These are phyloP conservation scores for Diplogasteroides magnus DNA, from an alignment of 1,140 invertebrate species.

Conservation along the genomic window DNA sequence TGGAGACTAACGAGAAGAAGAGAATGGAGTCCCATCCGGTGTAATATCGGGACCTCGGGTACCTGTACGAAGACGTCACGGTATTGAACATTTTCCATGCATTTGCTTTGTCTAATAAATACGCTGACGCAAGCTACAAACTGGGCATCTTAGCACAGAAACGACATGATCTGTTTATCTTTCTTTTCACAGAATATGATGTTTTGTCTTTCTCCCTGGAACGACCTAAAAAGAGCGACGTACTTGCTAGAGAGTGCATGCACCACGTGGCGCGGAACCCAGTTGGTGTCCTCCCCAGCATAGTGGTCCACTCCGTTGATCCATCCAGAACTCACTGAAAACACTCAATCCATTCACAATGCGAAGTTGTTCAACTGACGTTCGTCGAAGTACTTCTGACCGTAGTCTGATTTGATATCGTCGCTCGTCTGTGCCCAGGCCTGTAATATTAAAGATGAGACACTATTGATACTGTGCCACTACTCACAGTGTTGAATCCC, in stretches of 20 bases:
- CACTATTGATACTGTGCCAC: not conserved
- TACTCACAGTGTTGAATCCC: not conserved
- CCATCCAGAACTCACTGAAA: too few species aligned
- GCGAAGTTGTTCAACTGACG: too few species aligned
- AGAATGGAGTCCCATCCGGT: not conserved
- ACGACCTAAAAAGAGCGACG: not conserved
- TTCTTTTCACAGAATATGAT: not conserved
- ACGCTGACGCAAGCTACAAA: too few species aligned
- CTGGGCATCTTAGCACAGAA: not conserved
- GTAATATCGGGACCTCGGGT: not conserved
- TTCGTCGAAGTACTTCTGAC: not conserved
- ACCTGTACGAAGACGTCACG: not conserved
- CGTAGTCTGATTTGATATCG: not conserved
- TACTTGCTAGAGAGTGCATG: not conserved
- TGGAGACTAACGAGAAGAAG: not conserved
- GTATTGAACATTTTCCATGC: too few species aligned
- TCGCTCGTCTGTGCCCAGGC: not conserved
- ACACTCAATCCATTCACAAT: too few species aligned
- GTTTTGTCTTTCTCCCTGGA: not conserved
- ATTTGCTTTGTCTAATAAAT: not conserved
- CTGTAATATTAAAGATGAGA: not conserved
- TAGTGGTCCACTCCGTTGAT: too few species aligned
- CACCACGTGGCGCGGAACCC: too few species aligned
- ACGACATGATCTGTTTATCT: not conserved
- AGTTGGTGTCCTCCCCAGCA: too few species aligned